These are phyloP conservation scores for Addax nasomaculatus DNA, from an alignment of 2,113 vertebrate genomes.

Conservation along the genomic window DNA sequence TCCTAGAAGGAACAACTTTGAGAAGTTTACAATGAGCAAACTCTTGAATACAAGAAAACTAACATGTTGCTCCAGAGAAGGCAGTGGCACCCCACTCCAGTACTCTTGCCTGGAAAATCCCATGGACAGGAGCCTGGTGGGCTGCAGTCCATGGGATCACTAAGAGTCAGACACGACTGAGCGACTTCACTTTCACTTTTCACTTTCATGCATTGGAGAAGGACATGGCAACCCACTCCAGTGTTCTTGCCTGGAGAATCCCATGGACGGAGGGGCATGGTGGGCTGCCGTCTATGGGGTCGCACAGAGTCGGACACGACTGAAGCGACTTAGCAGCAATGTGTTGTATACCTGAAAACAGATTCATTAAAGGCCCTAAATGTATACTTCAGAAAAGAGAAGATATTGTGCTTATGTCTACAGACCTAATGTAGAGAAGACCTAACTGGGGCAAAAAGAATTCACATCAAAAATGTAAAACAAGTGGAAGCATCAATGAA, in stretches of 20 bases:
- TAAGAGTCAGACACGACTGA: no score
- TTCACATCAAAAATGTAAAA: not conserved
- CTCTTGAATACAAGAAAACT: not conserved
- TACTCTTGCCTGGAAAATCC: no score
- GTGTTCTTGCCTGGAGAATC: no score
- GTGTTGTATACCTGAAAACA: not conserved
- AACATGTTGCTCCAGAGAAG: not conserved
- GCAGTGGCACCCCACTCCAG: no score
- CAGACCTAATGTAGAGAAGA: not conserved
- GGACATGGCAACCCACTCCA: no score
- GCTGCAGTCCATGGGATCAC: rapidly evolving
- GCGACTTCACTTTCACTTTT: no score
- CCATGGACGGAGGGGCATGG: rapidly evolving
- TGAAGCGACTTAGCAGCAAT: not conserved
- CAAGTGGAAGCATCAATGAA: not conserved
- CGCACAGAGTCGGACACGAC: no score
- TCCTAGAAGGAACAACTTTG: not conserved
- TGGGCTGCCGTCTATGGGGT: no score
- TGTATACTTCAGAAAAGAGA: not conserved
- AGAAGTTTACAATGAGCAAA: not conserved
- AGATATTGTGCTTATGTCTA: not conserved
- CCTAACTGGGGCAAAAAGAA: not conserved
- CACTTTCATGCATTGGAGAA: no score
- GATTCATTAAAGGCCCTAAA: not conserved
- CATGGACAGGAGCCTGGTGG: no score